Evolutionary conservation across 1,140 invertebrate genomes (phyloP), one percentile per base, ranked within the genome.

Genomic region (Trachelipus rathkii): DNA sequence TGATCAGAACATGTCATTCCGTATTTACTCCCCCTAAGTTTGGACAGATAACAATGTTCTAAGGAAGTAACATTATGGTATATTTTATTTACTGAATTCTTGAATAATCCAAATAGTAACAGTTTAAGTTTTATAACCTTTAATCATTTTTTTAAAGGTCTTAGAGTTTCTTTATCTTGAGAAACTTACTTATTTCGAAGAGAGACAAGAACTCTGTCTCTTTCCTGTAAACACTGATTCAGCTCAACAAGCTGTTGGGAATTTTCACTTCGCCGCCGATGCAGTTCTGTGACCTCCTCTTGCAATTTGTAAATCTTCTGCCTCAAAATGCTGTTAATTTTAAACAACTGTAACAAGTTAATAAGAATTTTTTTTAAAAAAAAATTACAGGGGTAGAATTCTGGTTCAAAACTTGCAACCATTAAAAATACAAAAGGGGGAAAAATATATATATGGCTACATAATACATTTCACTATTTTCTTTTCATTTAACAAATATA

Each of bases 191-290:
- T 79, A 53, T 79, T 79, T 11, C 76, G 74, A 45, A 73, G 75
- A 13, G 43, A 19, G 13, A 74, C 78, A 5, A 79, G 43, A 11
- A 76, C 10, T 71, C 93, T 93, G 81, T 94, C 93, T 83, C 93
- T 91, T 81, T 95, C 93, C 85, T 95, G 92, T 21, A 97, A 85
- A 85, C 90, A 90, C 77, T 90, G 88, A 87, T 94, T 95, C 3
- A 98, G 87, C 85, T 94, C 94, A 69, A 97, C 92, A 76, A 98
- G 93, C 86, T 95, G 91, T 84, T 97, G 95, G 0, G 94, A 89
- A 88, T 96, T 94, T 86, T 97, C 95, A 72, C 95, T 93, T 85
- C 93, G 90, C 74, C 92, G 89, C 82, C 92, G 89, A 84, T 96
- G 95, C 44, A 97, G 84, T 73, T 93, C 93, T 10, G 95, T 95